These are phyloP conservation scores for Pycnonotus jocosus DNA, from an alignment of 2,113 vertebrate species.

Conservation along the genomic window DNA sequence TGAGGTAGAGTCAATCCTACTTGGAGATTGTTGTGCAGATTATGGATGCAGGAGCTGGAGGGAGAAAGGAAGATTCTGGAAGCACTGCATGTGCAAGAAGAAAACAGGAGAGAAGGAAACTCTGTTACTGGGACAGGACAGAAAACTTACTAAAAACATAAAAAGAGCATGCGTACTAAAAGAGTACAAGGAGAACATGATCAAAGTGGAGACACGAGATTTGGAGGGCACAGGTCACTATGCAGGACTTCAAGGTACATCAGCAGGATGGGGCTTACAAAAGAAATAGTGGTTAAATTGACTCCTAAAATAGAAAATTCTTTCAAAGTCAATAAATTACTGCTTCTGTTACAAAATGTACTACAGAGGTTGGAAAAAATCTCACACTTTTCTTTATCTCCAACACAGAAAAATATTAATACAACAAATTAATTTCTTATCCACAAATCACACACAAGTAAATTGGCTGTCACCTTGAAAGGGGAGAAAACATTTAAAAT, in stretches of 20 bases:
- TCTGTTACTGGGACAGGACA: neutral
- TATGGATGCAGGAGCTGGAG: neutral
- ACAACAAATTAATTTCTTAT: neutral
- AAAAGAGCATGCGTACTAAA: fast-evolving
- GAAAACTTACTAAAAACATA: neutral
- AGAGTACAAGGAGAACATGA: neutral
- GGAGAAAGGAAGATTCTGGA: neutral
- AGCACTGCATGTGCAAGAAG: neutral
- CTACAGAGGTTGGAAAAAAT: neutral
- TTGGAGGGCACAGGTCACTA: neutral
- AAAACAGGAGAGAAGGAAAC: neutral
- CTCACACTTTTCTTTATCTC: neutral
- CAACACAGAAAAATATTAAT: neutral
- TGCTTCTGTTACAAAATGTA: neutral
- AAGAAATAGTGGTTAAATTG: neutral
- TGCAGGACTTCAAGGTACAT: neutral
- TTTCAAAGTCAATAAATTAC: neutral
- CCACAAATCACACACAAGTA: neutral
- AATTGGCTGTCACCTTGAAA: neutral
- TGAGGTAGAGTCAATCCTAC: neutral
- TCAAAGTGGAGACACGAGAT: neutral
- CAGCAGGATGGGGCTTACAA: neutral
- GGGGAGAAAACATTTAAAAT: neutral
- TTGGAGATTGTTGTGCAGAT: neutral
- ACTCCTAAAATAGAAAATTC: neutral